phyloP scores from a whole-genome alignment of 2,113 vertebrate genomes.

The Prunella himalayana region DNA sequence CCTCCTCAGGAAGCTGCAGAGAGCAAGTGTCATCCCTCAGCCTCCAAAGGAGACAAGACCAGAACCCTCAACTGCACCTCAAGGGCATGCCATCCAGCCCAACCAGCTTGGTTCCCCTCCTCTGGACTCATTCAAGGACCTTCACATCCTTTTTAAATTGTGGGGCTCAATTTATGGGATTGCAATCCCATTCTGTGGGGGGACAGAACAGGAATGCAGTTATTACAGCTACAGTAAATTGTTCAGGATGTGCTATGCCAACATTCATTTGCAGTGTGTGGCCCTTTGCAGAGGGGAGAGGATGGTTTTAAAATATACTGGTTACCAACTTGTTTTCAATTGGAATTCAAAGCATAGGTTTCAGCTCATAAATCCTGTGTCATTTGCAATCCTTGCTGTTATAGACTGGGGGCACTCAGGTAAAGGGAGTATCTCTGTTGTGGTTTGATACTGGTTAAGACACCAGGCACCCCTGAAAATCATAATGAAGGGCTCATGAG shows the following conservation, averaged over 20 bases:
- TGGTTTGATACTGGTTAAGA: neutral
- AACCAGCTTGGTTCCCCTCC: neutral
- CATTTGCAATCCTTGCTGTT: neutral
- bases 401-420: neutral
- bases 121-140: neutral
- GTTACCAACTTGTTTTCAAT: neutral
- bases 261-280: fast-evolving
- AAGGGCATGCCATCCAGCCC: neutral
- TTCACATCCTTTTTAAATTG: neutral
- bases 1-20: neutral
- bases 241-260: neutral
- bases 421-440: neutral
- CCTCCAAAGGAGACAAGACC: neutral
- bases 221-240: neutral
- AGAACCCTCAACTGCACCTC: neutral
- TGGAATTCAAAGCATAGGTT: neutral
- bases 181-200: neutral
- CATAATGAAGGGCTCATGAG: neutral
- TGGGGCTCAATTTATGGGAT: neutral
- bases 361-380: neutral
- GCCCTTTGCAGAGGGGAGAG: neutral
- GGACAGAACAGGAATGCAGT: neutral
- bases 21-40: neutral
- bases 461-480: neutral
- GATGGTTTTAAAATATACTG: neutral